phyloP scores from a whole-genome alignment of 1,140 invertebrate species.

The Cotesia chilonis region DNA sequence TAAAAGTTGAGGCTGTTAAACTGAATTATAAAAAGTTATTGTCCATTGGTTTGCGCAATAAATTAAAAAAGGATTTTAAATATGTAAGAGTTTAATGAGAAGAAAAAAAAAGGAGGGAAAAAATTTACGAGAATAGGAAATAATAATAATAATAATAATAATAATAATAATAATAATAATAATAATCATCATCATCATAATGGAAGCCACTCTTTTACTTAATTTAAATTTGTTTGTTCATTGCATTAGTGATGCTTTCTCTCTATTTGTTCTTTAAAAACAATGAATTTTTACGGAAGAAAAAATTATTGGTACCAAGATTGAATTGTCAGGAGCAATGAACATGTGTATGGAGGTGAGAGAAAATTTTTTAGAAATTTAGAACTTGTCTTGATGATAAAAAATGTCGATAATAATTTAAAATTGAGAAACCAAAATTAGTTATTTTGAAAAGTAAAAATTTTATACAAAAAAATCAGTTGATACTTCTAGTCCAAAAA shows the following conservation, averaged over 20 bases:
- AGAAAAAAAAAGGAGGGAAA: not conserved
- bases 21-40: constrained; percentile 29
- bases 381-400: no score
- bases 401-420: no score
- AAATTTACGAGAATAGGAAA: constrained; percentile 16
- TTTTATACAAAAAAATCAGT: no score
- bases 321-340: not conserved
- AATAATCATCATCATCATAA: not conserved
- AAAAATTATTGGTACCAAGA: not conserved
- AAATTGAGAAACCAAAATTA: no score
- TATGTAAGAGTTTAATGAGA: no score
- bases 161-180: no score
- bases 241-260: constrained; percentile 29
- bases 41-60: constrained; percentile 25
- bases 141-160: not conserved
- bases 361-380: no score
- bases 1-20: not conserved
- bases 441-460: no score
- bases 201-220: not conserved
- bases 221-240: constrained; percentile 1
- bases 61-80: no score
- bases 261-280: not conserved
- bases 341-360: no score
- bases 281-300: not conserved
- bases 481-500: no score